These are phyloP conservation scores for Etheostoma nigrum DNA, from an alignment of 2,797 vertebrate genomes.

Conservation along the genomic window DNA sequence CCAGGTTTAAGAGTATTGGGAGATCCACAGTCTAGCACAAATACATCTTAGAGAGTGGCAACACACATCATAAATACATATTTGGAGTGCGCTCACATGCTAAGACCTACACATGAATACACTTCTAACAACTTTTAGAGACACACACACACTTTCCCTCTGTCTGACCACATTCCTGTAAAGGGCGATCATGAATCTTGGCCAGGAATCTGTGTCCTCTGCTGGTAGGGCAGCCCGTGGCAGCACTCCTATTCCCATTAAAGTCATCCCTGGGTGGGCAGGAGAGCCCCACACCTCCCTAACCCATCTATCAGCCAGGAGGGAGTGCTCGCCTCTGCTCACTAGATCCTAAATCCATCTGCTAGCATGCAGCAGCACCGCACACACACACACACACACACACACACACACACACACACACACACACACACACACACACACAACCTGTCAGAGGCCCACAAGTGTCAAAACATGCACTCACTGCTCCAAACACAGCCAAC, in stretches of 20 bases:
- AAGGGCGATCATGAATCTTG: conserved; percentile 83
- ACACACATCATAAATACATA: conserved; percentile 18
- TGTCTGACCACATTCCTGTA: conserved; percentile 82
- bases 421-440: conserved; percentile 25
- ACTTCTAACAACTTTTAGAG: conserved; percentile 10
- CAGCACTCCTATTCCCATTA: conserved; percentile 81
- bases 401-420: conserved; percentile 6
- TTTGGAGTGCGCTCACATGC: conserved; percentile 15
- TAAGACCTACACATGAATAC: conserved; percentile 12
- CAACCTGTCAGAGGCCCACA: conserved; percentile 52
- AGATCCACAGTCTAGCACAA: conserved; percentile 29
- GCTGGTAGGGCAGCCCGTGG: conserved; percentile 75
- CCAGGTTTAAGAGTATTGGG: conserved; percentile 54
- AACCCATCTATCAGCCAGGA: conserved; percentile 84
- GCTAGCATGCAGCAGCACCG: conserved; percentile 34
- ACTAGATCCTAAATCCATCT: conserved; percentile 75
- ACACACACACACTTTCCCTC: conserved; percentile 42
- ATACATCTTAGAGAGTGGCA: conserved; percentile 35
- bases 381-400: conserved; percentile 15
- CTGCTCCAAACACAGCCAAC: conserved; percentile 40
- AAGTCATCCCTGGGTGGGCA: conserved; percentile 84
- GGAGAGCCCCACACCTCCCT: conserved; percentile 70
- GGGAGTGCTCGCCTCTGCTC: conserved; percentile 71
- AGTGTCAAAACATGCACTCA: conserved; percentile 73
- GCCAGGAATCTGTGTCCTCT: conserved; percentile 74